These are phyloP conservation scores for Cirrhinus mrigala DNA, from an alignment of 2,797 vertebrate genomes.

Conservation along the genomic window DNA sequence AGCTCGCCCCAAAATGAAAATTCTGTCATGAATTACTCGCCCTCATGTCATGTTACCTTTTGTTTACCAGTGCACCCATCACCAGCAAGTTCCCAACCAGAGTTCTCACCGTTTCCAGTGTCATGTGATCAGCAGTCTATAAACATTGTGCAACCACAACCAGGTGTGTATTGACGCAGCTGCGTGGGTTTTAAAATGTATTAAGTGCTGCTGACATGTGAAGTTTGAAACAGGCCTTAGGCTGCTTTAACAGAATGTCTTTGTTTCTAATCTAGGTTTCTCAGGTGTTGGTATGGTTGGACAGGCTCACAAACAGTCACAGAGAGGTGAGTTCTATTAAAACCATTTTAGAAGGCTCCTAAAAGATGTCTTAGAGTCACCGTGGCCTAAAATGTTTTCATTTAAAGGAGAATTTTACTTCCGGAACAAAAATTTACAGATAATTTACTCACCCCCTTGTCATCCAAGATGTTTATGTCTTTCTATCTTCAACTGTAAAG, in stretches of 20 bases:
- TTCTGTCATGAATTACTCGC: no score
- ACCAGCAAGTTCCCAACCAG: conserved; percentile 5
- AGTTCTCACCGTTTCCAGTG: conserved; percentile 1
- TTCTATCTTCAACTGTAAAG: no score
- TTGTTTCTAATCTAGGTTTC: conserved; percentile 13
- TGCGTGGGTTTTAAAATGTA: neutral
- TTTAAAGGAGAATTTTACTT: no score
- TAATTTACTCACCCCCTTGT: no score
- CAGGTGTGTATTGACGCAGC: conserved; percentile 21
- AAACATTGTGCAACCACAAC: conserved; percentile 23
- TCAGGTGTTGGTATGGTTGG: conserved; percentile 10
- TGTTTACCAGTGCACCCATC: conserved; percentile 28
- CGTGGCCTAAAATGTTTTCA: neutral
- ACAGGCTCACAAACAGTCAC: conserved; percentile 31
- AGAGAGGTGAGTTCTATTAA: conserved; percentile 25
- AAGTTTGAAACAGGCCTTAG: neutral
- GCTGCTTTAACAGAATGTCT: conserved; percentile 4
- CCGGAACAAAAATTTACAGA: no score
- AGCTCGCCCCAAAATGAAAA: no score
- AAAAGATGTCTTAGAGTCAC: neutral
- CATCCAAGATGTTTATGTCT: no score
- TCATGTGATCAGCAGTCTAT: conserved; percentile 29
- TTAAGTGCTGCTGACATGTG: neutral
- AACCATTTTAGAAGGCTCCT: neutral
- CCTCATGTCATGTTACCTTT: neutral